phyloP scores from a whole-genome alignment of 2,113 vertebrate species.

The Cololabis saira region DNA sequence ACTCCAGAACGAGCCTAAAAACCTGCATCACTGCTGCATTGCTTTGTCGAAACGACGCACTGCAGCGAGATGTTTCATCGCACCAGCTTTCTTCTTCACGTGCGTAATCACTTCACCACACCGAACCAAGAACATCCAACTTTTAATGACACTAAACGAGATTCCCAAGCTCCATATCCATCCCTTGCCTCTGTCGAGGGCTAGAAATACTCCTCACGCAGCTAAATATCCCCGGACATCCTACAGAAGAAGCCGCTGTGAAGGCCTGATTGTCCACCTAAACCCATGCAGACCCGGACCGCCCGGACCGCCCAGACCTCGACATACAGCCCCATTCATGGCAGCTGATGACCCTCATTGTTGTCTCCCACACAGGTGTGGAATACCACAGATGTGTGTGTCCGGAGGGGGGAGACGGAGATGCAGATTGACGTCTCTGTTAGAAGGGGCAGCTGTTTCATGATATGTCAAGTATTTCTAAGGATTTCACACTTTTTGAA shows the following conservation, averaged over 20 bases:
- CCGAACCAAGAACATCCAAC: too few relatives aligned
- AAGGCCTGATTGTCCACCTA: conserved; percentile 32
- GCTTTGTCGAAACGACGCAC: not conserved
- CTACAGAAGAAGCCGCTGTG: conserved; percentile 25
- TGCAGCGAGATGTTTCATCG: conserved; percentile 2
- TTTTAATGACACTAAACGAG: too few relatives aligned
- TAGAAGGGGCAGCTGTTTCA: not conserved
- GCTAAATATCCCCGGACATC: conserved; percentile 20
- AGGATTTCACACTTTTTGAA: too few relatives aligned
- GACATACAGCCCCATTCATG: conserved; percentile 49
- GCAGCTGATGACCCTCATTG: conserved; percentile 27
- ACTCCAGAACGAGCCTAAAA: not conserved
- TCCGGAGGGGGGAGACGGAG: not conserved
- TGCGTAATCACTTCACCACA: not conserved
- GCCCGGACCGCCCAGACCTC: conserved; percentile 22
- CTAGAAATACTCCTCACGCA: conserved; percentile 8
- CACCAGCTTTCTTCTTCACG: not conserved
- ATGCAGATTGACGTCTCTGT: not conserved
- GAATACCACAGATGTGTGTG: conserved; percentile 40
- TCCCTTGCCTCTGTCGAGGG: conserved; percentile 9
- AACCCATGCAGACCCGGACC: conserved; percentile 43
- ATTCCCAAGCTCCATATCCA: not conserved
- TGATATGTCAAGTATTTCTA: too few relatives aligned
- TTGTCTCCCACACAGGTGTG: conserved; percentile 54
- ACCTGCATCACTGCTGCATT: not conserved